These are phyloP conservation scores for Melinopterus prodromus DNA, from an alignment of 2,888 invertebrate species.

Conservation along the genomic window DNA sequence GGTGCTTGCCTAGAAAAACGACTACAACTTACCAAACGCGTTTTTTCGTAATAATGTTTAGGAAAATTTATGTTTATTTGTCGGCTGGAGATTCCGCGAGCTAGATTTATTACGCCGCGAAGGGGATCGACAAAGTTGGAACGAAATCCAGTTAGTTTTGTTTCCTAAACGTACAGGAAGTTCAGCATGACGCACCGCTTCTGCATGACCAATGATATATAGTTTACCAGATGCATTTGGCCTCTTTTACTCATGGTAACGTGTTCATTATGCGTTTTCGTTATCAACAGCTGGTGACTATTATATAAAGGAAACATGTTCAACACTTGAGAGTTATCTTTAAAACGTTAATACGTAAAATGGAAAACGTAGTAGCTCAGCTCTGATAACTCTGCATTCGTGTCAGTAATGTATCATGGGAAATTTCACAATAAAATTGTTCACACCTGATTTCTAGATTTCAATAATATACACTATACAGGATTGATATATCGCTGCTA, in stretches of 20 bases:
- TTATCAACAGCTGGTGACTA: not conserved
- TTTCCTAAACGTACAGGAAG: not conserved
- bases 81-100: not conserved
- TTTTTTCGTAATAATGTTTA: not conserved
- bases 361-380: no score
- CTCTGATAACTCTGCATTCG: no score
- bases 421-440: no score
- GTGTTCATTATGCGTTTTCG: not conserved
- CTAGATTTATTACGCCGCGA: not conserved
- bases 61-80: not conserved
- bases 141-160: not conserved
- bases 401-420: no score
- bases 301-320: not conserved
- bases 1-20: constrained; percentile 4
- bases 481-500: no score
- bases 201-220: not conserved
- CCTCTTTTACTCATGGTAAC: not conserved
- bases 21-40: not conserved
- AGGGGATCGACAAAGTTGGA: not conserved
- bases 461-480: no score
- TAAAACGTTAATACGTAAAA: not conserved
- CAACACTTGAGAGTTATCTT: not conserved
- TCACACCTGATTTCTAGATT: no score
- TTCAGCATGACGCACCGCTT: not conserved
- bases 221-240: not conserved